Base-by-base conservation (phyloP, 2,113 vertebrate species). In the Grantiella picta region DNA sequence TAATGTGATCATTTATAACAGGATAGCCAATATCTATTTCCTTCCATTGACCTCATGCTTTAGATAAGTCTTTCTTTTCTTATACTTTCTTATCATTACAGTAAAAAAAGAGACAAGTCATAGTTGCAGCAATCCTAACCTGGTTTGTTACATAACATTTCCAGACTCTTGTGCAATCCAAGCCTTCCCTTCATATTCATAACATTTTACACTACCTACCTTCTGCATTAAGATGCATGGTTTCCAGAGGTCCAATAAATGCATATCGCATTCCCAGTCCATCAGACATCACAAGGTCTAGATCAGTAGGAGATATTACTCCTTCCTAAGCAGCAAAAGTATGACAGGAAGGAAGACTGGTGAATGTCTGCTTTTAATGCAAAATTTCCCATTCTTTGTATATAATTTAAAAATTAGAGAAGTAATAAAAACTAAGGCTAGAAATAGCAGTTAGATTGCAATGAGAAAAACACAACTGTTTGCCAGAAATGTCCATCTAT, bases 241-340 rank as follows among this genome's bases (percentile, higher is more conserved):
- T 99, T 97, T 99, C 99, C 98, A 99, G 98, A 69, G 99, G 99
- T 93, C 99, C 99, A 5, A 99, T 98, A 95, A 99, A 99, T 9
- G 99, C 99, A 0, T 99, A 99, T 56, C 99, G 98, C 99, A 99
- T 99, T 95, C 99, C 99, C 92, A 99, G 90, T 52, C 99, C 99
- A 89, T 99, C 99, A 72, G 99, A 99, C 99, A 99, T 99, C 97
- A 99, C 99, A 76, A 99, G 97, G 97, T 99, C 99, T 64, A 99
- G 98, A 96, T 99, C 99, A 64, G 97, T 95, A 17, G 99, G 98
- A 73, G 99, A 99, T 82, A 99, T 97, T 44, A 99, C 31, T 82
- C 98, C 99, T n/a, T 99, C 99, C 99, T 99, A 94, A 77, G 87
- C 13, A 89, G 28, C 47, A 94, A 92, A 82, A 71, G 60, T 4